These are phyloP conservation scores for Gopherus flavomarginatus DNA, from an alignment of 2,113 vertebrate genomes.

Conservation along the genomic window DNA sequence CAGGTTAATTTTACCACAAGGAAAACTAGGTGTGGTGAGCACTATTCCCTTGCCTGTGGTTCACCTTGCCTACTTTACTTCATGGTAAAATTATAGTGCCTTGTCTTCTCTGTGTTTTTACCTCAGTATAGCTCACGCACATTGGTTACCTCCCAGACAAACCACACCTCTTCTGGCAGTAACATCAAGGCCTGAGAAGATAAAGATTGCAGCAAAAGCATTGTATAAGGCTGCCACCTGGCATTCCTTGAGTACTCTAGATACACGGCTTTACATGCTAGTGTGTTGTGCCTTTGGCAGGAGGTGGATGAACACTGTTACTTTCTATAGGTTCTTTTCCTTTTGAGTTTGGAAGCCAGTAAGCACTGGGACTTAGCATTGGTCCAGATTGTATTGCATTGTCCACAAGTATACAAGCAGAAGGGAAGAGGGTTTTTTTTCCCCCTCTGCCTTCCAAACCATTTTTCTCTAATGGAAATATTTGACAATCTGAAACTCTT, in stretches of 20 bases:
- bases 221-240: not conserved
- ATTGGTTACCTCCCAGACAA: not conserved
- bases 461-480: not conserved
- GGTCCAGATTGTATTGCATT: not conserved
- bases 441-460: not conserved
- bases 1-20: not conserved
- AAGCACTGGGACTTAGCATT: not conserved
- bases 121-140: not conserved
- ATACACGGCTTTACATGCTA: not conserved
- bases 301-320: not conserved
- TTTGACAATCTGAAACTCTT: slow-evolving; percentile 11
- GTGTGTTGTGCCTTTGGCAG: not conserved
- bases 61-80: not conserved
- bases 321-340: not conserved
- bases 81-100: not conserved
- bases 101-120: not conserved
- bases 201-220: not conserved
- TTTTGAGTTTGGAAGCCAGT: not conserved
- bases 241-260: not conserved
- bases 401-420: not conserved
- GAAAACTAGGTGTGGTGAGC: not conserved
- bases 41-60: not conserved
- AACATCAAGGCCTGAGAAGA: not conserved
- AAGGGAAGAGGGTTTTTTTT: not conserved
- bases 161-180: not conserved